phyloP scores from a whole-genome alignment of 2,888 invertebrate species.

The Augiades crinisus region DNA sequence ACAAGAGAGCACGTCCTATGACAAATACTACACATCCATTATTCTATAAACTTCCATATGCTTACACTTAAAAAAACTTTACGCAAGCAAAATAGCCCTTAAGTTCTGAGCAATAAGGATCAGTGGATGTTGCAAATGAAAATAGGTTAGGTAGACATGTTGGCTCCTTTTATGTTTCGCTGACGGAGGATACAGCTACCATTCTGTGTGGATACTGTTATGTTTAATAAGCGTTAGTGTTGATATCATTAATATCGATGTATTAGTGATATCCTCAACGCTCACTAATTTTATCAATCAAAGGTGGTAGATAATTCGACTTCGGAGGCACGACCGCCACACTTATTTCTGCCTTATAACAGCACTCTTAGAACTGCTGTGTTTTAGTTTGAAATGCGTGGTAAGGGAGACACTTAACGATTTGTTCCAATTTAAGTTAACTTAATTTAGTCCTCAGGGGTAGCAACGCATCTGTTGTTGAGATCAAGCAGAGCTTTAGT shows the following conservation, averaged over 20 bases:
- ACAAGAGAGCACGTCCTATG: conserved; percentile 43
- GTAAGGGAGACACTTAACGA: no score
- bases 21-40: conserved; percentile 55
- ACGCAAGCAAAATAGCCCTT: not conserved
- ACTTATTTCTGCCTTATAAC: no score
- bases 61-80: not conserved
- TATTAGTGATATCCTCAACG: no score
- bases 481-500: no score
- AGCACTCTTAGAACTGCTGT: no score
- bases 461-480: no score
- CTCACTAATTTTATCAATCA: no score
- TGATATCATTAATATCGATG: not conserved
- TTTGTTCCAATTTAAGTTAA: no score
- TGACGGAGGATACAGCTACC: conserved; percentile 43
- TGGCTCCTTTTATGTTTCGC: conserved; percentile 30
- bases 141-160: not conserved
- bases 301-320: no score
- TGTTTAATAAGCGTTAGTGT: conserved; percentile 24
- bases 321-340: no score
- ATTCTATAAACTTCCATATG: conserved; percentile 31
- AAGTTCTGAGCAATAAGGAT: not conserved
- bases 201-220: conserved; percentile 36
- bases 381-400: no score
- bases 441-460: no score
- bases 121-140: not conserved